These are phyloP conservation scores for Orius laevigatus DNA, from an alignment of 1,140 invertebrate species.

Conservation along the genomic window DNA sequence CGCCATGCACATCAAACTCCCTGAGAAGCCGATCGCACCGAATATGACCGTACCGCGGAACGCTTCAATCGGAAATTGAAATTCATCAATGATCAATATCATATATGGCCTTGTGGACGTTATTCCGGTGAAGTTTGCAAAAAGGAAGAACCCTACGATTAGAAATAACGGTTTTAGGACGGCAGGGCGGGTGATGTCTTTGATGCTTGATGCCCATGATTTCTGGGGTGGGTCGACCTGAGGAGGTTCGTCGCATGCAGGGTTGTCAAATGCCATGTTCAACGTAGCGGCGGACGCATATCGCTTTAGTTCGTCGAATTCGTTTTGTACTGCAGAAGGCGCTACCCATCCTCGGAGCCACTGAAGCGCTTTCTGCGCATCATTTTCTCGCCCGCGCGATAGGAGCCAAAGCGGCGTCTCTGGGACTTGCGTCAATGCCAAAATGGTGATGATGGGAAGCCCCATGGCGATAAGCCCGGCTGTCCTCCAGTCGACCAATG, in stretches of 20 bases:
- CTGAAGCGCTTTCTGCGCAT: constrained; percentile 31
- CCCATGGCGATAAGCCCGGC: constrained; percentile 17
- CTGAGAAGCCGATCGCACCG: constrained; percentile 14
- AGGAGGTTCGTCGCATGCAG: background rate
- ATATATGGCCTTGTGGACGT: constrained; percentile 41
- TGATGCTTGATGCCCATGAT: background rate
- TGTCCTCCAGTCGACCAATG: constrained; percentile 19
- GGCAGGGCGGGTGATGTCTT: constrained; percentile 31
- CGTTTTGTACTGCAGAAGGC: constrained; percentile 29
- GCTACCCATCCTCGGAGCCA: constrained; percentile 34
- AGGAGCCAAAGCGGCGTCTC: constrained; percentile 48
- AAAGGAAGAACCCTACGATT: constrained; percentile 32
- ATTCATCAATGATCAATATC: constrained; percentile 32
- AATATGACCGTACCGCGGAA: constrained; percentile 25
- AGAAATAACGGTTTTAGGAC: constrained; percentile 32
- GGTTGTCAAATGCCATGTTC: constrained; percentile 4
- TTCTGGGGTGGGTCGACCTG: constrained; percentile 12
- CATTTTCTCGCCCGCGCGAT: constrained; percentile 30
- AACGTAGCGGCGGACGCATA: constrained; percentile 14
- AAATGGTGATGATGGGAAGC: constrained; percentile 19
- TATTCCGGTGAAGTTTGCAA: constrained; percentile 31
- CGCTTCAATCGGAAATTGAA: constrained; percentile 30
- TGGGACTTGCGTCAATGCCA: constrained; percentile 29
- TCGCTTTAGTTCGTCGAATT: constrained; percentile 28
- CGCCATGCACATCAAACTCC: constrained; percentile 16